phyloP scores from a whole-genome alignment of 2,113 vertebrate species.

The Neodontobutis hainanensis region DNA sequence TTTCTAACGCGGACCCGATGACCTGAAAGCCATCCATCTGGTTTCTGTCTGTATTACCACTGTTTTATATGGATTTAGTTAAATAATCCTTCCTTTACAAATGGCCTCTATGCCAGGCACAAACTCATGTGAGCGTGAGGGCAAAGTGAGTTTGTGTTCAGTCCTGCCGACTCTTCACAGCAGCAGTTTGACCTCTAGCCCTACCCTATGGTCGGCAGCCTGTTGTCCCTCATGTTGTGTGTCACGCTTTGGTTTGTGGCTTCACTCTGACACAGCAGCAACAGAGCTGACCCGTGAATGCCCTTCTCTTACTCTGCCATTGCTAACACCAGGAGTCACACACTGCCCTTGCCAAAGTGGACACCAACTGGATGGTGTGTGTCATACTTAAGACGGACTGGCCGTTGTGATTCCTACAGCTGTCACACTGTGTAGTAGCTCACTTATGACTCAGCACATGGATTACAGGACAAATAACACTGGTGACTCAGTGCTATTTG shows the following conservation, averaged over 20 bases:
- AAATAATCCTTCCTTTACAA: neutral
- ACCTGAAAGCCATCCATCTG: constrained; percentile 10
- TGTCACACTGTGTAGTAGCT: constrained; percentile 13
- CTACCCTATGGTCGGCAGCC: constrained; percentile 22
- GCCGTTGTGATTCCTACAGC: constrained; percentile 14
- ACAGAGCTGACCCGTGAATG: constrained; percentile 41
- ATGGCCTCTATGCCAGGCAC: neutral
- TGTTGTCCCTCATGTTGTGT: constrained; percentile 28
- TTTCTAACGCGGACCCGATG: constrained; percentile 5
- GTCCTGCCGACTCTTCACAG: constrained; percentile 17
- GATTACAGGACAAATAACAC: neutral
- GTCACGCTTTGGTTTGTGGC: constrained; percentile 17
- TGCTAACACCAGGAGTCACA: constrained; percentile 28
- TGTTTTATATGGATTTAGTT: neutral
- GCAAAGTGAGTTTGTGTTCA: neutral
- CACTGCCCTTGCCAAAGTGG: constrained; percentile 17
- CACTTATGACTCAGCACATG: constrained; percentile 34
- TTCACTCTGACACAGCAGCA: constrained; percentile 37
- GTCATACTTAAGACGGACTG: constrained; percentile 21
- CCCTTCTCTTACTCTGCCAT: constrained; percentile 14
- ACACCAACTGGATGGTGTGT: constrained; percentile 20
- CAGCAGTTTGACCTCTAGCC: constrained; percentile 1
- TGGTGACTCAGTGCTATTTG: neutral
- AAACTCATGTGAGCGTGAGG: neutral
- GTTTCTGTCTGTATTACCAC: neutral